Conservation (phyloP, 2,113 vertebrate genomes). For the Antigone vipio region DNA sequence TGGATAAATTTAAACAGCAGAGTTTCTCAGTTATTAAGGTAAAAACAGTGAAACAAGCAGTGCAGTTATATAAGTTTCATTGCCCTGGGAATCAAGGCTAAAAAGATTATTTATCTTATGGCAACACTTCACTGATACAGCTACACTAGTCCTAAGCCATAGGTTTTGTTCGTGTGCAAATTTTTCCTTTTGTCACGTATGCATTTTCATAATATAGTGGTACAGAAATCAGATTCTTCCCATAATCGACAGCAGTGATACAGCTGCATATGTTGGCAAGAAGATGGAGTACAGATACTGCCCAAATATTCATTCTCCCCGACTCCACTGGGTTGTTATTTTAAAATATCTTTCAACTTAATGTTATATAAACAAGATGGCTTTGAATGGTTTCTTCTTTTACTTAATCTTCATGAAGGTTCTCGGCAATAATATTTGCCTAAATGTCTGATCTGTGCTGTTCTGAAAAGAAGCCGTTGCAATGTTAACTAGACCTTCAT, state of each 20-base stretch:
- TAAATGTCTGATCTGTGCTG: neutral
- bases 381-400: neutral
- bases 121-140: neutral
- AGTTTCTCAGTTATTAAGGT: neutral
- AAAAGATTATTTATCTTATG: neutral
- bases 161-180: neutral
- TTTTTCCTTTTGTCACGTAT: neutral
- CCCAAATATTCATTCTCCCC: neutral
- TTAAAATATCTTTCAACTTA: neutral
- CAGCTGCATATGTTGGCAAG: neutral
- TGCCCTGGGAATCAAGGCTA: neutral
- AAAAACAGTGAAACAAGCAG: neutral
- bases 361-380: neutral
- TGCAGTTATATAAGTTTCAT: neutral
- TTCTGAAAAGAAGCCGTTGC: conserved; percentile 19
- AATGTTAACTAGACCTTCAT: conserved; percentile 57
- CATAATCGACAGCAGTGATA: neutral
- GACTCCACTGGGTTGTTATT: neutral
- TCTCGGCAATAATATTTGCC: neutral
- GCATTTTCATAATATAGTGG: neutral
- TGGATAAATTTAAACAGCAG: neutral
- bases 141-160: neutral
- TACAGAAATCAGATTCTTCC: neutral
- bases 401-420: neutral
- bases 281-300: neutral